Evolutionary conservation across 1,140 invertebrate species (phyloP), one percentile per base, ranked within the genome.

Genomic region (Heliconius eleuchia): DNA sequence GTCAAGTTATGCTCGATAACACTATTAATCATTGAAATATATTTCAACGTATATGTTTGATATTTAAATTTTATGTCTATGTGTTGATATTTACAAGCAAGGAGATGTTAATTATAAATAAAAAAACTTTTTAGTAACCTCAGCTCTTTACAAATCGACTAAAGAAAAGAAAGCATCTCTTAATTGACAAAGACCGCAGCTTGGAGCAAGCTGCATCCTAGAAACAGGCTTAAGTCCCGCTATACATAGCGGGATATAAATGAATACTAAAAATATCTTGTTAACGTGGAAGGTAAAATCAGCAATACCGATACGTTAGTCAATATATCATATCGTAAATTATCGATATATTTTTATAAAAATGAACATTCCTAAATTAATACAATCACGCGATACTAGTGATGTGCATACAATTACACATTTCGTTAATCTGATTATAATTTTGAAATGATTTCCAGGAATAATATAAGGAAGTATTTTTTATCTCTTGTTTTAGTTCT

Each of bases 401-500:
- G 80, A 79, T 82, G 74, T 76, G 9, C 75, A 66, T 66, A 60
- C 55, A 3, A 66, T 66, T 66, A 27, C 23, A 66, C 4, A 66
- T 66, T 66, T 30, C 60, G 27, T 27, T 66, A 30, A 66, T 66
- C 60, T 66, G 60, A 66, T 66, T 66, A 16, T 11, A 66, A 66
- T 66, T 27, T 66, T 30, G 60, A 23, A 66, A 66, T 66, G 30
- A 66, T 66, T 66, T 66, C 60, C 3, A 66, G 27, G 60, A 66
- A 66, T 66, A 66, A 30, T 66, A 66, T 66, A 30, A 66, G 60
- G 27, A 66, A 66, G 23, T 66, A 66, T 4, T 30, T 30, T 27
- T 27, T 66, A 6, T 66, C 11, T 16, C 13, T 27, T 66, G 8
- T 66, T 66, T 66, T 11, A 66, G 16, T 66, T 23, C 27, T 16